These are phyloP conservation scores for Phenganax stokvisi DNA, from an alignment of 92 coral and sea anemone genomes.

Conservation along the genomic window DNA sequence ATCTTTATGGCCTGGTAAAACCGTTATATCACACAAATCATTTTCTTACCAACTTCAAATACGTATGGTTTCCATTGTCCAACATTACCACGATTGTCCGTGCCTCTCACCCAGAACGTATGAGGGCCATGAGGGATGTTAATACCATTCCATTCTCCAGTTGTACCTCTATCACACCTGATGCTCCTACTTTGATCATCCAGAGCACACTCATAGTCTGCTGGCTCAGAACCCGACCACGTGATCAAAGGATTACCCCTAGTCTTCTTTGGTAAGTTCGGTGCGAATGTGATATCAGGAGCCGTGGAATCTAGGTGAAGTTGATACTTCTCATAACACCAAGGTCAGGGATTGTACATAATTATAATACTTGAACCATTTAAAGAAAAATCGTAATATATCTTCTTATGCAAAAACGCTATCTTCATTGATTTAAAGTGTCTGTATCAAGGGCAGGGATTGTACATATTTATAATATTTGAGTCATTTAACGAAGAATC, in stretches of 20 bases:
- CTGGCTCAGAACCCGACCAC: constrained; percentile 26
- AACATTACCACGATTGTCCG: constrained; percentile 12
- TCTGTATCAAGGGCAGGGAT: too few relatives aligned
- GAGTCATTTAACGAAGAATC: too few relatives aligned
- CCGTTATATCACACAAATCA: too few relatives aligned
- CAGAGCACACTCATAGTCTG: constrained; percentile 24
- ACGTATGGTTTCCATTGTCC: constrained; percentile 21
- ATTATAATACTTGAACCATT: not conserved
- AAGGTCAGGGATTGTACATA: not conserved
- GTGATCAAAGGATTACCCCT: constrained; percentile 18
- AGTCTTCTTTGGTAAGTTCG: constrained; percentile 14
- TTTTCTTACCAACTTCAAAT: constrained; percentile 27
- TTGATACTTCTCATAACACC: not conserved
- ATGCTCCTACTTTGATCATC: not conserved
- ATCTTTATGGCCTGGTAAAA: not conserved
- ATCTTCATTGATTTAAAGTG: too few relatives aligned
- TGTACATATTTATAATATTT: too few relatives aligned
- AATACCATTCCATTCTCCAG: constrained; percentile 20
- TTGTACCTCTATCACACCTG: constrained; percentile 23
- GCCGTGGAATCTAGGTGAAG: constrained; percentile 21
- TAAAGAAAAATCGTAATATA: not conserved
- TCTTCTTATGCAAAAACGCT: too few relatives aligned
- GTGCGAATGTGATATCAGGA: constrained; percentile 15
- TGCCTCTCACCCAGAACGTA: constrained; percentile 34
- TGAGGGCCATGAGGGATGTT: constrained; percentile 35